Evolutionary conservation across 2,797 vertebrate species (phyloP).

Genomic region (Mustela erminea): DNA sequence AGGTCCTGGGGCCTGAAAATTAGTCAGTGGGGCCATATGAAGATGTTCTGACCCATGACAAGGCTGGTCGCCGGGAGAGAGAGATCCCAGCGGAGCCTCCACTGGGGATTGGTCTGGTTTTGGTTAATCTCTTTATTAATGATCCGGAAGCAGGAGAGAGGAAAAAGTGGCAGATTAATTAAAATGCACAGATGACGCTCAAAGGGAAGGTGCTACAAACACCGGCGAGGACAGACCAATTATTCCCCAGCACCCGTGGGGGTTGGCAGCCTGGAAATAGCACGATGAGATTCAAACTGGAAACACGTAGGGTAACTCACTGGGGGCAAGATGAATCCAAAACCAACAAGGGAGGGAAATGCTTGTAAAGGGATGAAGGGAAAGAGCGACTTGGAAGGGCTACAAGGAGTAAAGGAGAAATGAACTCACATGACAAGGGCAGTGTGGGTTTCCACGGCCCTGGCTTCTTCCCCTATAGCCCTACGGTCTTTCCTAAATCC

Average conservation of each 20-base stretch:
- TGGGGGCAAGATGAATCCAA: slow-evolving; percentile 54
- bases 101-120: slow-evolving; percentile 8
- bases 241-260: slow-evolving; percentile 55
- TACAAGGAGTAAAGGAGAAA: not conserved
- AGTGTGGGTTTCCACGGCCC: not conserved
- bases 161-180: slow-evolving; percentile 78
- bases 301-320: slow-evolving; percentile 44
- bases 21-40: not conserved
- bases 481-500: not conserved
- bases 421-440: not conserved
- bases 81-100: not conserved
- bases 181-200: slow-evolving; percentile 72
- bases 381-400: not conserved
- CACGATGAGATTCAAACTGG: slow-evolving; percentile 59
- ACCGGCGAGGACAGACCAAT: slow-evolving; percentile 70
- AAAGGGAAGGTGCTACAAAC: slow-evolving; percentile 73
- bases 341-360: slow-evolving; percentile 64
- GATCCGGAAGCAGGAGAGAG: slow-evolving; percentile 61
- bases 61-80: not conserved
- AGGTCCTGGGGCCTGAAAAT: not conserved
- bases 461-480: not conserved
- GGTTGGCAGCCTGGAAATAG: slow-evolving; percentile 77
- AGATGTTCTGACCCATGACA: slow-evolving; percentile 28
- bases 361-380: slow-evolving; percentile 25
- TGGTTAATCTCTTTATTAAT: slow-evolving; percentile 75